These are phyloP conservation scores for Ectemnius cavifrons DNA, from an alignment of 2,888 invertebrate species.

Conservation along the genomic window DNA sequence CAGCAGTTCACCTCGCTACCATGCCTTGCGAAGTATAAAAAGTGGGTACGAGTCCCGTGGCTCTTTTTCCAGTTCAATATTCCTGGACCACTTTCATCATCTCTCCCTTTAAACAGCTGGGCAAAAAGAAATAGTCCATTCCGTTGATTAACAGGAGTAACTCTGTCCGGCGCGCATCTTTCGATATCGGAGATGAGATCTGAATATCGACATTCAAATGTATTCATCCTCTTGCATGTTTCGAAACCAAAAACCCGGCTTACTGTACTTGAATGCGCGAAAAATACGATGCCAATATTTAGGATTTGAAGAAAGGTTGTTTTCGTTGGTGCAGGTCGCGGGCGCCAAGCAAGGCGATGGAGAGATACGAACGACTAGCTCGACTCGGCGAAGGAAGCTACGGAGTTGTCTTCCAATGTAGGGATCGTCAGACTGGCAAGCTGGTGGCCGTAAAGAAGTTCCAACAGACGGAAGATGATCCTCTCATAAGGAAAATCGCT, in stretches of 20 bases:
- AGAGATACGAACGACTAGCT: slow-evolving; percentile 95
- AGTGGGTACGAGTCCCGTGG: slow-evolving; percentile 63
- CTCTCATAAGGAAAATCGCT: slow-evolving; percentile 96
- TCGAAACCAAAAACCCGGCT: too few relatives aligned
- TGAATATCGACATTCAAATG: too few relatives aligned
- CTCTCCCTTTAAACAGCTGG: not conserved
- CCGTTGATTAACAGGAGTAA: too few relatives aligned
- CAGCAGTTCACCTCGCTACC: slow-evolving; percentile 73
- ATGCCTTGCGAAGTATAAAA: slow-evolving; percentile 74
- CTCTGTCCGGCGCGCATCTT: too few relatives aligned
- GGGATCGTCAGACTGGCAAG: slow-evolving; percentile 95
- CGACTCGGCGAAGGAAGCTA: slow-evolving; percentile 97
- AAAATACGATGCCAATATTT: too few relatives aligned
- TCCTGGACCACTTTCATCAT: not conserved
- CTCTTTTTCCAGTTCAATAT: not conserved
- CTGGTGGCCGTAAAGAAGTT: slow-evolving; percentile 98
- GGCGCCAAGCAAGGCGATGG: slow-evolving; percentile 92
- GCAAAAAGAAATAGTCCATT: not conserved
- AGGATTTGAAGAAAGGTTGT: slow-evolving; percentile 3
- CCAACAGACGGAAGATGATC: slow-evolving; percentile 97
- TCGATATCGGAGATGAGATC: too few relatives aligned
- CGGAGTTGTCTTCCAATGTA: slow-evolving; percentile 97
- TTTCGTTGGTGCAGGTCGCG: slow-evolving; percentile 82
- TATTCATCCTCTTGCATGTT: too few relatives aligned
- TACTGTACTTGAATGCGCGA: too few relatives aligned